Evolutionary conservation across 2,797 vertebrate genomes (phyloP).

Genomic region (Orientallactaga sibirica): DNA sequence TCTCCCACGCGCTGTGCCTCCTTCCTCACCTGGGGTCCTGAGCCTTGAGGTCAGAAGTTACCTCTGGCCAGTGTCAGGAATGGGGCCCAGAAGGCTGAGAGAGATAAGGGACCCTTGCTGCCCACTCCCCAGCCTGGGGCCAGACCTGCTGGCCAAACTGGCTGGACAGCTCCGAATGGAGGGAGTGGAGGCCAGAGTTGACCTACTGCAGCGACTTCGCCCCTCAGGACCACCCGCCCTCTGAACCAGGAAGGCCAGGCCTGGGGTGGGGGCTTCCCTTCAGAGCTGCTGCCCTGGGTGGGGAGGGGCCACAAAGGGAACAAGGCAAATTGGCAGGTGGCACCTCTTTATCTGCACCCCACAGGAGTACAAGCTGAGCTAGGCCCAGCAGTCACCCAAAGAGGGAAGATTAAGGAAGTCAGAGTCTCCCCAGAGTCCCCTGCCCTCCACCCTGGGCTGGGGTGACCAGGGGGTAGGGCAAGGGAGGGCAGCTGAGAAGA

Average conservation of each 20-base stretch:
- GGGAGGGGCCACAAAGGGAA: neutral
- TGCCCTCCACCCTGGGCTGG: neutral
- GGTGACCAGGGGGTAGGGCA: neutral
- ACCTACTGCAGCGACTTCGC: neutral
- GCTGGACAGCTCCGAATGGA: constrained; percentile 70
- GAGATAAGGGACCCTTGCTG: constrained; percentile 60
- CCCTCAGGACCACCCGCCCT: too few relatives aligned
- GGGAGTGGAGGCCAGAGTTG: neutral
- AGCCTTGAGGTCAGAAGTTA: constrained; percentile 27
- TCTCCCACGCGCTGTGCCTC: neutral
- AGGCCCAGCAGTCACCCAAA: neutral
- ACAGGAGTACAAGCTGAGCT: neutral
- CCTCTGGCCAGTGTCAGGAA: neutral
- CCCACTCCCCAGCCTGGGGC: constrained; percentile 76
- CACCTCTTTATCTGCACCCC: neutral
- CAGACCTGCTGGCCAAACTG: constrained; percentile 74
- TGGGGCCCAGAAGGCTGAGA: constrained; percentile 17
- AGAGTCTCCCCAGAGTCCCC: neutral
- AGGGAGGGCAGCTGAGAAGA: constrained; percentile 15
- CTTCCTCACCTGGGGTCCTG: neutral
- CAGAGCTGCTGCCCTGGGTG: neutral
- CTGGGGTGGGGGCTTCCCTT: neutral
- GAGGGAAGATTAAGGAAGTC: neutral
- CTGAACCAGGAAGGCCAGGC: neutral
- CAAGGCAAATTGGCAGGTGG: neutral